Conservation (phyloP, 1,140 invertebrate genomes). For the Bombus consobrinus region DNA sequence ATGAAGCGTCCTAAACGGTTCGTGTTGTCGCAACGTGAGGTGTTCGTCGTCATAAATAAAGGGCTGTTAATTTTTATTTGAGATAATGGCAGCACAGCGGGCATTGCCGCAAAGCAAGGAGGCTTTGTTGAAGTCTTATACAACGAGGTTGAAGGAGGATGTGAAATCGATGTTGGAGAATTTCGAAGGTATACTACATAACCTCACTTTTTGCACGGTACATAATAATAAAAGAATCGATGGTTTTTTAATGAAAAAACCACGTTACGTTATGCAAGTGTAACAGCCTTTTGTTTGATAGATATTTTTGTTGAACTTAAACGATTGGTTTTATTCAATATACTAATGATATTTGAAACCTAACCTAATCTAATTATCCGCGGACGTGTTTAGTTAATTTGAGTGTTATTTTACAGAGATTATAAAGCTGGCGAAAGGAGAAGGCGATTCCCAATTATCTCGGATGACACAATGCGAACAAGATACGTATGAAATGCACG, state of each 20-base stretch:
- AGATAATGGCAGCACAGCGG: constrained; percentile 83
- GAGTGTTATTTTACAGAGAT: constrained; percentile 87
- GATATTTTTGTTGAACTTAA: not conserved
- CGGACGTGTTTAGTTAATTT: not conserved
- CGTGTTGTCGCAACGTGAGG: not conserved
- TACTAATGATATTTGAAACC: not conserved
- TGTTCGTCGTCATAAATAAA: too few species aligned
- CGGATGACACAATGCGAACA: constrained; percentile 96
- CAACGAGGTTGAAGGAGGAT: constrained; percentile 96
- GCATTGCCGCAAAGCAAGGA: constrained; percentile 95
- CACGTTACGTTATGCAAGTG: fast-evolving
- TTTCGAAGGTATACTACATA: constrained; percentile 92
- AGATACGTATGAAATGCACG: constrained; percentile 98
- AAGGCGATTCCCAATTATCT: constrained; percentile 94
- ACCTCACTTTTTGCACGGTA: constrained; percentile 80
- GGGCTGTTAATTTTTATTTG: not conserved
- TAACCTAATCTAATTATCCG: constrained; percentile 4
- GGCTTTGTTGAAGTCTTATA: constrained; percentile 96
- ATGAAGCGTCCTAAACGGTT: not conserved
- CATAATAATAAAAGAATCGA: not conserved
- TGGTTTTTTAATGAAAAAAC: not conserved
- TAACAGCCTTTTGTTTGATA: not conserved
- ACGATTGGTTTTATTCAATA: not conserved
- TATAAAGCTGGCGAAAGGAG: constrained; percentile 95
- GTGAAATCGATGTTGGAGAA: constrained; percentile 98